These are phyloP conservation scores for Tamandua tetradactyla DNA, from an alignment of 2,797 vertebrate genomes.

Conservation along the genomic window DNA sequence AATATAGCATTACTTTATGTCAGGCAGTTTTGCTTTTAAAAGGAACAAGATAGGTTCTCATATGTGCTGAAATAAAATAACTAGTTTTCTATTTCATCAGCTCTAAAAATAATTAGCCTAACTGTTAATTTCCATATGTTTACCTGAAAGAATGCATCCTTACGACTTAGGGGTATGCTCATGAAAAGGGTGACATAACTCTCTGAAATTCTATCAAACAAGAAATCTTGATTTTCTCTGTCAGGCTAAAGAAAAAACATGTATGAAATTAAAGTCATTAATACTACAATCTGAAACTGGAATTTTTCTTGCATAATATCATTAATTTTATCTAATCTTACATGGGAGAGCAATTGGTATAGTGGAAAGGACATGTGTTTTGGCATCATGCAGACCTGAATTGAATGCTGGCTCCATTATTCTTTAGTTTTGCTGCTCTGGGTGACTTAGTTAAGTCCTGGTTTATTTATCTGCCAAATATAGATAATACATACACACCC, in stretches of 20 bases:
- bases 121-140: background rate
- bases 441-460: background rate
- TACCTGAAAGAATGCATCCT: slow-evolving; percentile 84
- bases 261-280: slow-evolving; percentile 35
- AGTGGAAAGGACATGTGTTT: background rate
- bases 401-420: background rate
- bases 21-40: background rate
- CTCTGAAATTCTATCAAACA: slow-evolving; percentile 83
- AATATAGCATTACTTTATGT: background rate
- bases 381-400: background rate
- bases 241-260: slow-evolving; percentile 78
- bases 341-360: background rate
- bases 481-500: background rate
- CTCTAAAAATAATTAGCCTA: slow-evolving; percentile 42
- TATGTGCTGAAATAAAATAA: slow-evolving; percentile 9
- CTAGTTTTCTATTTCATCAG: slow-evolving; percentile 37
- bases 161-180: slow-evolving; percentile 69
- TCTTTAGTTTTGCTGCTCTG: background rate
- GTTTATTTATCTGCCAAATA: slow-evolving; percentile 10
- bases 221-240: slow-evolving; percentile 76
- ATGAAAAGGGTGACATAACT: slow-evolving; percentile 82
- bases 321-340: slow-evolving; percentile 46
- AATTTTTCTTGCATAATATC: background rate
- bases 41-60: background rate
- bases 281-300: slow-evolving; percentile 14